These are phyloP conservation scores for Crenichthys baileyi DNA, from an alignment of 2,797 vertebrate genomes.

Conservation along the genomic window DNA sequence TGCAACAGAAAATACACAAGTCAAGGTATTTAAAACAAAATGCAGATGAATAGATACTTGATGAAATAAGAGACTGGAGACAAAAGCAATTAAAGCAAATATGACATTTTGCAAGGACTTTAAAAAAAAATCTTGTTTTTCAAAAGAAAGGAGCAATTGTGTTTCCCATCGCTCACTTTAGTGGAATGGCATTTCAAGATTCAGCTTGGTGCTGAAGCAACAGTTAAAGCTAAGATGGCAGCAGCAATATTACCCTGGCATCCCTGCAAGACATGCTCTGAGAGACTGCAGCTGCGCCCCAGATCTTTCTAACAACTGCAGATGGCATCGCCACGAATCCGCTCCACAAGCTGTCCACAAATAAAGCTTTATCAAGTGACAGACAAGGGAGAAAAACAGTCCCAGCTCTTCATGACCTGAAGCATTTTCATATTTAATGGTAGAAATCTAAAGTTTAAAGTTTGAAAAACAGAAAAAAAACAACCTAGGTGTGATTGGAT, in stretches of 20 bases:
- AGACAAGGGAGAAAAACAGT: constrained; percentile 10
- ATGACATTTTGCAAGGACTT: not conserved
- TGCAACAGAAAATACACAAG: not conserved
- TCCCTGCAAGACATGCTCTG: constrained; percentile 46
- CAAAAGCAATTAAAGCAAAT: not conserved
- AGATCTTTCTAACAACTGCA: constrained; percentile 62
- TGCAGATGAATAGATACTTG: not conserved
- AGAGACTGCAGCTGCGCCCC: constrained; percentile 53
- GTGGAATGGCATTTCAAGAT: constrained; percentile 26
- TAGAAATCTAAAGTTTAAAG: not conserved
- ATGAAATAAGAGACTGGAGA: not conserved
- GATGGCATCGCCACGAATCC: constrained; percentile 43
- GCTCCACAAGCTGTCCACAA: constrained; percentile 43
- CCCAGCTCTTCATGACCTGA: constrained; percentile 17
- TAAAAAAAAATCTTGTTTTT: not conserved
- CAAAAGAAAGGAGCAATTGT: not conserved
- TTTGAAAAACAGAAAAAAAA: not conserved
- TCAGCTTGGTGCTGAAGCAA: constrained; percentile 38
- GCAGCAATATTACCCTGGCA: constrained; percentile 53
- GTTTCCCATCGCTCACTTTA: constrained; percentile 16
- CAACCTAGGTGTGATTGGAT: not conserved
- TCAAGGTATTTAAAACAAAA: not conserved
- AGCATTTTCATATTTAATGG: constrained; percentile 5
- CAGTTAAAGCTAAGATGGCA: constrained; percentile 42
- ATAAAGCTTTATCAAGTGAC: constrained; percentile 44